phyloP scores from a whole-genome alignment of 2,888 invertebrate genomes.

The Tanypteryx hageni region DNA sequence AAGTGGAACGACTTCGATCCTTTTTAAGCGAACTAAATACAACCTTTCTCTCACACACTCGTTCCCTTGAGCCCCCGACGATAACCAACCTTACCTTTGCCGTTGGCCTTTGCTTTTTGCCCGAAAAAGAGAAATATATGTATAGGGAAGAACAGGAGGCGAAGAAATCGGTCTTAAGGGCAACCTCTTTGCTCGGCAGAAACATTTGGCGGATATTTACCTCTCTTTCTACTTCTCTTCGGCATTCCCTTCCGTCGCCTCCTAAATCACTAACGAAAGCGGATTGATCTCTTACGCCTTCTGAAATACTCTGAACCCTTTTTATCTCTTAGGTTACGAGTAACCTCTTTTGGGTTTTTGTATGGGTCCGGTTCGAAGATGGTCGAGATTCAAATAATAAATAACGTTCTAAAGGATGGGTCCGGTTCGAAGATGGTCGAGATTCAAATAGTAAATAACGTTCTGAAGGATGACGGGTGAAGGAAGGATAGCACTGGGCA shows the following conservation, averaged over 20 bases:
- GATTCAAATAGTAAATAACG: too few species aligned
- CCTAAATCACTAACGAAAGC: background rate
- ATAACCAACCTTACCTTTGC: conserved; percentile 1
- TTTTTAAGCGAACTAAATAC: background rate
- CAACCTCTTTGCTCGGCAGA: background rate
- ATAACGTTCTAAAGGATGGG: background rate
- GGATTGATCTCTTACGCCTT: background rate
- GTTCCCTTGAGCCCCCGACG: background rate
- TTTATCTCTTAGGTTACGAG: conserved; percentile 6
- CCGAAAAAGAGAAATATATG: background rate
- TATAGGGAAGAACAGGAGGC: background rate
- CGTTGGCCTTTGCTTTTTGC: background rate
- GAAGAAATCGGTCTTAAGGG: background rate
- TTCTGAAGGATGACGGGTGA: background rate
- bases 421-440: conserved; percentile 16
- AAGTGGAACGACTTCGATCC: background rate
- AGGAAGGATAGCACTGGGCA: background rate
- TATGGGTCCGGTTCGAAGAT: conserved; percentile 2
- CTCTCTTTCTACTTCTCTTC: background rate
- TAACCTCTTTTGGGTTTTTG: background rate
- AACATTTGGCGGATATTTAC: background rate
- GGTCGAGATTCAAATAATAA: background rate
- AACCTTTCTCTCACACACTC: too few species aligned
- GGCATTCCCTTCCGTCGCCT: background rate
- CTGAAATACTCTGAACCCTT: background rate